A percentile compares a stretch with the other conserved stretches of the same genome.
Conservation (phyloP, 2,888 invertebrate species). For the Fabriciana adippe region DNA sequence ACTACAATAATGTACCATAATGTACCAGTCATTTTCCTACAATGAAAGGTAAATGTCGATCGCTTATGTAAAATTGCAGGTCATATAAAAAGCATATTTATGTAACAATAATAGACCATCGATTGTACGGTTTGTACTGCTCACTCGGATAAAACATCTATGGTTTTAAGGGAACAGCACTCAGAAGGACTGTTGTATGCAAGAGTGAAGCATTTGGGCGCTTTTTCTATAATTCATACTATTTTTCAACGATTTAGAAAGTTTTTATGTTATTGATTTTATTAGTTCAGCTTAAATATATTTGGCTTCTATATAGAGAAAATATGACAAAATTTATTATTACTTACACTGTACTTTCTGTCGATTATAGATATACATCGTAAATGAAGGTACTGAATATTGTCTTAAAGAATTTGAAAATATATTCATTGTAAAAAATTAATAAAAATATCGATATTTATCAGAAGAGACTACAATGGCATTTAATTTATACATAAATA, state of each 20-base stretch:
- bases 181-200: constrained; percentile 59
- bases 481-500: too few species aligned
- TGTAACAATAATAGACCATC: constrained; percentile 37
- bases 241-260: background rate
- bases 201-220: constrained; percentile 26
- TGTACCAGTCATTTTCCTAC: constrained; percentile 20
- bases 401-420: too few species aligned
- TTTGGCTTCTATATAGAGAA: too few species aligned
- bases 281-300: too few species aligned
- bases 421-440: too few species aligned
- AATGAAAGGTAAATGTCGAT: constrained; percentile 30
- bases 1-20: constrained; percentile 14
- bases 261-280: background rate
- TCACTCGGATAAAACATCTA: constrained; percentile 73
- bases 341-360: too few species aligned
- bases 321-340: too few species aligned
- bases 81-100: constrained; percentile 37
- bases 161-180: constrained; percentile 78
- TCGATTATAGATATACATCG: too few species aligned
- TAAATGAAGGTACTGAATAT: too few species aligned
- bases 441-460: too few species aligned
- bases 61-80: constrained; percentile 29
- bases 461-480: too few species aligned
- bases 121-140: constrained; percentile 46
- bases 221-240: background rate